Percentiles rank a stretch among this genome's conserved stretches.
Conservation (phyloP, 2,888 invertebrate genomes). For the Torymus aiolomorphi region DNA sequence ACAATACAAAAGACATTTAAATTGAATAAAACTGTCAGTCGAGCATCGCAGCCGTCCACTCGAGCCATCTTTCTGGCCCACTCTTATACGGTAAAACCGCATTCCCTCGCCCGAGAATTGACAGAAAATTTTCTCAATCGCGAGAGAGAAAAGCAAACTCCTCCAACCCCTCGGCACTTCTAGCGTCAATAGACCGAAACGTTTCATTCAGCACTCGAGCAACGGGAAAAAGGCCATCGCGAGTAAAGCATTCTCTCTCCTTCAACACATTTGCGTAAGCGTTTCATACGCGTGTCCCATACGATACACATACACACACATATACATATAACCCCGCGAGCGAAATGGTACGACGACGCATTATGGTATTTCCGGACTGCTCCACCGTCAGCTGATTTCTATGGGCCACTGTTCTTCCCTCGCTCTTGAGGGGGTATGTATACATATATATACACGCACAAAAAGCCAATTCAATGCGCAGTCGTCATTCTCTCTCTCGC, state of each 20-base stretch:
- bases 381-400: slow-evolving; percentile 64
- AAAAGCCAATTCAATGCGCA: slow-evolving; percentile 66
- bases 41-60: no score
- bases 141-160: slow-evolving; percentile 6
- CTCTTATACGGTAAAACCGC: neutral
- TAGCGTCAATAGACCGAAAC: no score
- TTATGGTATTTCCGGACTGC: slow-evolving; percentile 67
- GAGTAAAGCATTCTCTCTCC: no score
- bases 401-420: slow-evolving; percentile 60
- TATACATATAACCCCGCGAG: neutral
- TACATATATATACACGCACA: slow-evolving; percentile 42
- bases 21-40: no score
- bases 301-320: no score
- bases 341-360: slow-evolving; percentile 58
- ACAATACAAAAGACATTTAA: no score
- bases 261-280: neutral
- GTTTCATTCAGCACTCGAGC: no score
- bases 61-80: no score
- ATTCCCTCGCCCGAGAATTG: slow-evolving; percentile 8
- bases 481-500: slow-evolving; percentile 48
- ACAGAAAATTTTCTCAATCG: slow-evolving; percentile 29
- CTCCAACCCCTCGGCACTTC: no score
- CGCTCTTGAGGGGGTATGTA: neutral
- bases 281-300: neutral
- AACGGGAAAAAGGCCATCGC: no score